Percentiles rank a stretch among this genome's conserved stretches.
phyloP scores from a whole-genome alignment of 2,797 vertebrate genomes.

The Borostomias antarcticus region DNA sequence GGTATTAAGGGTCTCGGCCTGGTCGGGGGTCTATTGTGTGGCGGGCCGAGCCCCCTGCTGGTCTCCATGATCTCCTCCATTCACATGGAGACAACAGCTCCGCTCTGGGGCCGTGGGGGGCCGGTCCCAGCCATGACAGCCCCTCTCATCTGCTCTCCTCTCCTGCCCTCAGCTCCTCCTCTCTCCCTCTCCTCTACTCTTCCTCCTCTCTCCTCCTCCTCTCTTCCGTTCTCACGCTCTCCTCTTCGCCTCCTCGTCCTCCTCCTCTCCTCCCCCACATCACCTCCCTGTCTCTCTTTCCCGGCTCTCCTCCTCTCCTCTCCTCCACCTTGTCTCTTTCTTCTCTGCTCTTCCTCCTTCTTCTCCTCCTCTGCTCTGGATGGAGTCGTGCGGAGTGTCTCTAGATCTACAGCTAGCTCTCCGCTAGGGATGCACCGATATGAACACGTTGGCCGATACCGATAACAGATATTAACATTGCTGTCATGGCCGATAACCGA shows the following conservation, averaged over 20 bases:
- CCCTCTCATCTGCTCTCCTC: neutral
- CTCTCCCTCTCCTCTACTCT: neutral
- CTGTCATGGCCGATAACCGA: too few relatives aligned
- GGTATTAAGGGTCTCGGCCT: constrained; percentile 77
- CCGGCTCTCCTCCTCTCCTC: neutral
- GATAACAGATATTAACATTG: too few relatives aligned
- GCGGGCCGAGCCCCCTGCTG: constrained; percentile 69
- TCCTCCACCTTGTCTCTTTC: too few relatives aligned
- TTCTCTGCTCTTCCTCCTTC: too few relatives aligned
- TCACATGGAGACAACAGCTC: constrained; percentile 58
- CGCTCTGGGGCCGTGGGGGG: neutral
- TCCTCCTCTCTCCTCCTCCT: neutral
- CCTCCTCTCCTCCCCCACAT: neutral
- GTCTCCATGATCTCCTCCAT: constrained; percentile 79
- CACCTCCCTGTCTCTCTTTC: neutral
- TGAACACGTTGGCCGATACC: too few relatives aligned
- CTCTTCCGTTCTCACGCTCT: neutral
- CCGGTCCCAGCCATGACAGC: constrained; percentile 21
- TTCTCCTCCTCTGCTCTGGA: too few relatives aligned
- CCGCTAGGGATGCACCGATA: too few relatives aligned
- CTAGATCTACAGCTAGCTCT: too few relatives aligned
- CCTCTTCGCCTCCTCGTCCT: neutral
- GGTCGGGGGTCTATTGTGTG: constrained; percentile 74
- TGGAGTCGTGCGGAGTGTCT: too few relatives aligned
- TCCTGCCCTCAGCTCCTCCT: neutral